Percentiles rank a stretch among this genome's conserved stretches.
Evolutionary conservation across 1,140 invertebrate genomes (phyloP).

Genomic region (Gonioctena quinquepunctata): DNA sequence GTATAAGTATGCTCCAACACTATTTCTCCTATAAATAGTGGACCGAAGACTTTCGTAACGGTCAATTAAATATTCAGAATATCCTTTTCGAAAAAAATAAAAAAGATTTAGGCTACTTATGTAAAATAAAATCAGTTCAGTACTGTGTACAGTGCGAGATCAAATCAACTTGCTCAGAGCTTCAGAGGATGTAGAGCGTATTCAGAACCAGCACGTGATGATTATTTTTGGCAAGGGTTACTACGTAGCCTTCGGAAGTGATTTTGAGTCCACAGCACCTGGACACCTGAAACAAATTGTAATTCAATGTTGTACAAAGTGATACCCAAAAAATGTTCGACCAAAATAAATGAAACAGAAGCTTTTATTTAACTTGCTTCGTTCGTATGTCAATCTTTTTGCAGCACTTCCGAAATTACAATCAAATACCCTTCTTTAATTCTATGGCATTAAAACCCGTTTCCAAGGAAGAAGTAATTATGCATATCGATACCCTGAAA

Average conservation of each 20-base stretch:
- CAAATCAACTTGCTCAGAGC: constrained; percentile 45
- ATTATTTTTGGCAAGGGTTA: constrained; percentile 97
- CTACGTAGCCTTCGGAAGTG: constrained; percentile 93
- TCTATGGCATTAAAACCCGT: too few species aligned
- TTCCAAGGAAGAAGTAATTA: too few species aligned
- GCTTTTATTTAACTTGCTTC: too few species aligned
- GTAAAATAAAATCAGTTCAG: constrained; percentile 52
- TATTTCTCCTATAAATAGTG: neutral
- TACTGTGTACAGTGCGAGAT: constrained; percentile 53
- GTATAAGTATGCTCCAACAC: neutral
- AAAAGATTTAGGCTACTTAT: constrained; percentile 31
- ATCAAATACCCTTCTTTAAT: too few species aligned
- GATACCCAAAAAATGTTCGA: too few species aligned
- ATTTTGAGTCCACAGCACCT: constrained; percentile 97
- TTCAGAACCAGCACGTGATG: constrained; percentile 96
- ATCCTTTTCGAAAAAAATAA: constrained; percentile 35
- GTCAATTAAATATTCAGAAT: constrained; percentile 28
- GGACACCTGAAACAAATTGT: constrained; percentile 76
- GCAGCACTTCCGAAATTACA: too few species aligned
- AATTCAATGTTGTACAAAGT: too few species aligned
- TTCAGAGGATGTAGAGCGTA: constrained; percentile 87
- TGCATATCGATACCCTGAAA: too few species aligned
- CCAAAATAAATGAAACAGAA: too few species aligned
- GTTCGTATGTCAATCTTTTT: too few species aligned
- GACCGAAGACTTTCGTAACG: neutral